phyloP scores from a whole-genome alignment of 2,888 invertebrate species.

The Macropis europaea region DNA sequence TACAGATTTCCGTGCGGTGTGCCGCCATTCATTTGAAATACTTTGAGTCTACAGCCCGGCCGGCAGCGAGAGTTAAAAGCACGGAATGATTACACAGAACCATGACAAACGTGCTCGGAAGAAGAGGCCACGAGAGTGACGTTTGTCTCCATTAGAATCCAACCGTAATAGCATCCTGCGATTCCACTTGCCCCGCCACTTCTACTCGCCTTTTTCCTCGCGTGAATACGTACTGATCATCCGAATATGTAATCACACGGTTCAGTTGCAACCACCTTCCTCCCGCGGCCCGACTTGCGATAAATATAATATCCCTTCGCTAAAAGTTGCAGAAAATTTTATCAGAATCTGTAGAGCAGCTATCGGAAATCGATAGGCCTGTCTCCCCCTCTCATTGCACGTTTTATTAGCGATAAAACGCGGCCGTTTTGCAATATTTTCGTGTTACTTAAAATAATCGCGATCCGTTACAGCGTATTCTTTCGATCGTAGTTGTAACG shows the following conservation, averaged over 20 bases:
- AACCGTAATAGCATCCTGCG: constrained; percentile 3
- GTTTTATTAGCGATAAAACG: background rate
- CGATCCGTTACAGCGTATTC: background rate
- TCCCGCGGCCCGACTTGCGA: constrained; percentile 49
- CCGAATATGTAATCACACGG: constrained; percentile 60
- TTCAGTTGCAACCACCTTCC: constrained; percentile 25
- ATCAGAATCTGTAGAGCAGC: background rate
- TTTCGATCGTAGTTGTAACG: too few relatives aligned
- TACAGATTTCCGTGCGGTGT: background rate
- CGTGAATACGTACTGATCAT: constrained; percentile 50
- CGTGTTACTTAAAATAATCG: background rate
- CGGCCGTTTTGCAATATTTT: background rate
- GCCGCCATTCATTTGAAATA: constrained; percentile 28
- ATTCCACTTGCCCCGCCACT: background rate
- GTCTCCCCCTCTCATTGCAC: background rate
- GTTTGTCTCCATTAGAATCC: constrained; percentile 64
- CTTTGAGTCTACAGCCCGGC: constrained; percentile 27
- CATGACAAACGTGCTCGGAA: constrained; percentile 19
- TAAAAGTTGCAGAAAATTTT: constrained; percentile 11
- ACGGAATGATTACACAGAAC: constrained; percentile 37
- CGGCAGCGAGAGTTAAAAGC: constrained; percentile 30
- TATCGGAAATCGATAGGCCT: background rate
- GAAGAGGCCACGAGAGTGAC: constrained; percentile 29
- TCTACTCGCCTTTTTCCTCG: background rate
- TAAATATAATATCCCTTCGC: constrained; percentile 24